Evolutionary conservation across 1,140 invertebrate genomes (phyloP).

Genomic region (Temnothorax curvispinosus): DNA sequence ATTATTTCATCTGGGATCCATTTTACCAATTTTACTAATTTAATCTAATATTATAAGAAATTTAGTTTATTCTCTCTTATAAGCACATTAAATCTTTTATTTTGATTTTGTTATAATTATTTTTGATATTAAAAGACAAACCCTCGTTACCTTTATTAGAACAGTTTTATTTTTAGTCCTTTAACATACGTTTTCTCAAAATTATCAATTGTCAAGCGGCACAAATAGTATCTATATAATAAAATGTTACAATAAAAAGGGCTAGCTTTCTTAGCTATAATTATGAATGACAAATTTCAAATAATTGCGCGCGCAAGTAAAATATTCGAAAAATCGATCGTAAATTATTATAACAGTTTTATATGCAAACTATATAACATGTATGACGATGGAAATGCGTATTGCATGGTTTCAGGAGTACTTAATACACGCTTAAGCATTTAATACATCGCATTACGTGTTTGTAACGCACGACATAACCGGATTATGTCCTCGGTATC

Average conservation of each 20-base stretch:
- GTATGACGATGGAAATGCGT: not conserved
- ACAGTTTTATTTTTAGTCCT: not conserved
- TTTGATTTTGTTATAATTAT: not conserved
- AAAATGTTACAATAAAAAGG: not conserved
- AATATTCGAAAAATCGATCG: not conserved
- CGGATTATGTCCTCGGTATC: slow-evolving; percentile 51
- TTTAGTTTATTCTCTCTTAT: not conserved
- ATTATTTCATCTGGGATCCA: not conserved
- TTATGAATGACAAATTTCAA: not conserved
- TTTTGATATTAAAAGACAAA: not conserved
- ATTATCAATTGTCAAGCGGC: not conserved
- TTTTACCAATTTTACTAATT: not conserved
- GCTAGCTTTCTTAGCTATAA: not conserved
- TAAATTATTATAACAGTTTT: slow-evolving; percentile 4
- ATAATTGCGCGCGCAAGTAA: not conserved
- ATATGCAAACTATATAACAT: not conserved
- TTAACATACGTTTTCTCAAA: not conserved
- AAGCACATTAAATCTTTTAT: not conserved
- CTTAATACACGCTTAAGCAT: slow-evolving; percentile 52
- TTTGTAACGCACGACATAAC: slow-evolving; percentile 43
- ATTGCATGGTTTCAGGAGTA: slow-evolving; percentile 35
- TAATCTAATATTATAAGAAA: not conserved
- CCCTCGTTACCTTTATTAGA: not conserved
- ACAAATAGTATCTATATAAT: not conserved
- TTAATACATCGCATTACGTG: slow-evolving; percentile 40